Evolutionary conservation across 2,888 invertebrate genomes (phyloP), one percentile per base, ranked within the genome.

Genomic region (Cheilosia variabilis): DNA sequence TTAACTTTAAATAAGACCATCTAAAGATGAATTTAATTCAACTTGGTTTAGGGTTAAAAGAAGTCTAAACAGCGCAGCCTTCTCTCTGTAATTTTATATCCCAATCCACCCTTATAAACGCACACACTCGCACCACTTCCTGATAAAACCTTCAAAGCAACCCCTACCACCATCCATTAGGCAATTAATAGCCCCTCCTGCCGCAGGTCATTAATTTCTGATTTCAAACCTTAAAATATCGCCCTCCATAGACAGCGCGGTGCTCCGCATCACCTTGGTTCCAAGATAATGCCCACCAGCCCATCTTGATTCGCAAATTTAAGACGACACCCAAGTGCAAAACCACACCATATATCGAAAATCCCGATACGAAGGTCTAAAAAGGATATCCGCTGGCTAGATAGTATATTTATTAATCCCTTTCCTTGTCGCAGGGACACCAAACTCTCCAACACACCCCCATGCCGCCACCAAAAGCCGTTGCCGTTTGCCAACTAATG

Each of bases 321-420:
- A 71, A 77, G 69, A 53, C 45, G 71, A 71, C 77, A 71, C 62
- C 71, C 34, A 52, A 57, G 58, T 65, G 52, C 13, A 53, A 71
- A 65, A 71, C 82, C 66, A 13, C 37, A 79, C 72, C 78, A 72
- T 73, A 72, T 41, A 73, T 73, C n/a, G 79, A 75, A 71, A 75
- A 58, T 75, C 53, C 58, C 73, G 75, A 75, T 75, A 75, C 69
- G 55, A 73, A 68, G 45, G 52, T 63, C 68, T 41, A 37, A 79
- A 71, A 75, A 60, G 69, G 79, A 84, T 79, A 79, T 79, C 84
- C 79, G 79, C 69, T 41, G 45, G 73, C 47, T 68, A 65, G 68
- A 84, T 69, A 58, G 57, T 52, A 79, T 69, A 79, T 79, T 84
- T 75, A 75, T 75, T 75, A 84, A 75, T 84, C 84, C 75, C 73